Base-by-base conservation (phyloP, 2,888 invertebrate genomes). In the Andricus curvator region DNA sequence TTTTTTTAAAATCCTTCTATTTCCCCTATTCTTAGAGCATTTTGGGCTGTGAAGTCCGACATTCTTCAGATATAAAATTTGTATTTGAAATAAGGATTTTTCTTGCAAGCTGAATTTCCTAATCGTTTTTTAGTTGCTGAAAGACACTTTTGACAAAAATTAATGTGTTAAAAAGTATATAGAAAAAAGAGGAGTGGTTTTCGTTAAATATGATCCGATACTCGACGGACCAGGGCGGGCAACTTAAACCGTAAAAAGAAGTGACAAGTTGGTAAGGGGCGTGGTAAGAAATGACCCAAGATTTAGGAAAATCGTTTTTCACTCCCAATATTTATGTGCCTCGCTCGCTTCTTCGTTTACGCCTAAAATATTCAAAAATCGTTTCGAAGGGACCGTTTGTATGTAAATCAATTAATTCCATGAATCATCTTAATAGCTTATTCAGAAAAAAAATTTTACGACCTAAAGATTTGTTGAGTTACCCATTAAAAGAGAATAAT, bases 301-400 rank as follows among this genome's bases (percentile, higher is more conserved):
- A 70, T 70, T 70, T 51, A 70, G 70, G 70, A 70, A 70, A 70
- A 70, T 70, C 70, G 70, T 70, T 70, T 48, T 70, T 70, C 70
- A 70, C 70, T 70, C 70, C 70, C 17, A 51, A 70, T 51, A 70
- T 70, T 70, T 51, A 70, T 70, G 70, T 48, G 51, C 70, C 17
- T 25, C 48, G 29, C 17, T 25, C 48, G 29, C 25, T 48, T 25
- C 17, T 20, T 48, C 15, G 48, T 48, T 48, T 15, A 15, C 48
- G 51, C 25, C 29, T 11, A 70, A 70, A 70, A 70, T 29, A 70
- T 68, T 68, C 25, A 70, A 48, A 70, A 70, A 44, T 70, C 70
- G 70, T 70, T 70, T 68, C 8, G n/a, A 60, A 60, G 20, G 13
- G 56, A 17, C 48, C 4, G 48, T 48, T 15, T 48, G 48, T 48